These are phyloP conservation scores for Shinisaurus crocodilurus DNA, from an alignment of 2,113 vertebrate species.

Conservation along the genomic window DNA sequence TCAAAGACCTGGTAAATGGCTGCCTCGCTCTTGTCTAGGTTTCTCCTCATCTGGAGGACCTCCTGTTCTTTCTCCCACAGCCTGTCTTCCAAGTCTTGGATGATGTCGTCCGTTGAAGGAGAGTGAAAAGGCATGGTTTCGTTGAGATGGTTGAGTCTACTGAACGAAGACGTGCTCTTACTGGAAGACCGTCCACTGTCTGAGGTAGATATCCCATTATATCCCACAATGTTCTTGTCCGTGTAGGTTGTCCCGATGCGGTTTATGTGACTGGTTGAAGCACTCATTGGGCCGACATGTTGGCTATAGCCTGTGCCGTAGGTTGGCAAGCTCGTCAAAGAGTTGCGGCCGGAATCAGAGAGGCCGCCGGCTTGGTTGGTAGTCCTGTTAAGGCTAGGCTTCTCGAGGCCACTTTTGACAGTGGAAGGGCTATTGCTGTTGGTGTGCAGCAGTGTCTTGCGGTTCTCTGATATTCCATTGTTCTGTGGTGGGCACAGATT, in stretches of 20 bases:
- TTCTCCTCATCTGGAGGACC: conserved; percentile 94
- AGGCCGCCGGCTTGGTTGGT: conserved; percentile 85
- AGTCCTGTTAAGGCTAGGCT: conserved; percentile 85
- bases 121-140: conserved; percentile 90
- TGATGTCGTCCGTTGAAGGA: conserved; percentile 93
- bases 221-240: conserved; percentile 79
- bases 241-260: conserved; percentile 87
- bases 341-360: conserved; percentile 97
- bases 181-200: conserved; percentile 94
- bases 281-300: conserved; percentile 94
- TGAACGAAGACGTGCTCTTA: conserved; percentile 94
- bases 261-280: conserved; percentile 99
- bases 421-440: conserved; percentile 80
- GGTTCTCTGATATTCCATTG: conserved; percentile 84
- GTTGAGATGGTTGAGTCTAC: conserved; percentile 90
- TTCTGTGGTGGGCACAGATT: conserved; percentile 88
- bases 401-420: conserved; percentile 81
- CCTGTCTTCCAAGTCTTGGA: conserved; percentile 95
- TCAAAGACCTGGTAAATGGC: conserved; percentile 98
- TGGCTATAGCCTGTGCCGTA: conserved; percentile 92
- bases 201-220: conserved; percentile 93
- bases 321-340: conserved; percentile 95
- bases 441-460: conserved; percentile 80
- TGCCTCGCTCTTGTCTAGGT: conserved; percentile 96
- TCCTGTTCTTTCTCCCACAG: conserved; percentile 99